A percentile compares a stretch with the other conserved stretches of the same genome.
Conservation (phyloP, 2,113 vertebrate genomes). For the Ammodytes marinus region DNA sequence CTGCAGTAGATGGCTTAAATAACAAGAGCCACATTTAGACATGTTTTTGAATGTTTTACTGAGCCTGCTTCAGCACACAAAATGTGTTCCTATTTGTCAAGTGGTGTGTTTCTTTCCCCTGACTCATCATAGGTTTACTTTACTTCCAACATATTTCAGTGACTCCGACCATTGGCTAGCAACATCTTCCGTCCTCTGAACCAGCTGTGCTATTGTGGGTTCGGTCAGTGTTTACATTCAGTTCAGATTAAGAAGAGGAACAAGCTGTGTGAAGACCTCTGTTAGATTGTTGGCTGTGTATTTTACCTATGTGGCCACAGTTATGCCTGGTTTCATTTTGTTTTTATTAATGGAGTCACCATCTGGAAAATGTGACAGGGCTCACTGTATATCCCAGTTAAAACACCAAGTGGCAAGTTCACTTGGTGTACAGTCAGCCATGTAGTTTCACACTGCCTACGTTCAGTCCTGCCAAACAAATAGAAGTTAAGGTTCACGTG, state of each 20-base stretch:
- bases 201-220: neutral
- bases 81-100: conserved; percentile 14
- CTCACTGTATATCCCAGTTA: neutral
- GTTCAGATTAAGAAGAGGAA: neutral
- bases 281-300: neutral
- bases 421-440: no score
- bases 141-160: neutral
- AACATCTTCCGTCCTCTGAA: neutral
- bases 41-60: conserved; percentile 16
- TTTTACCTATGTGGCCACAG: neutral
- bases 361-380: neutral
- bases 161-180: neutral
- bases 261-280: neutral
- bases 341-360: neutral
- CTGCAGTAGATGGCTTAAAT: conserved; percentile 26
- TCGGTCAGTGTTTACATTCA: neutral
- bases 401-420: no score
- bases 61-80: neutral
- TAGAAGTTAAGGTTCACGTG: neutral
- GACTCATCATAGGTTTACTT: neutral
- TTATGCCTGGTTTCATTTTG: neutral
- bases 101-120: neutral
- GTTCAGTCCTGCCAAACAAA: neutral
- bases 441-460: neutral
- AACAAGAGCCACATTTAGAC: conserved; percentile 30